Evolutionary conservation across 2,797 vertebrate species (phyloP).

Genomic region (Telmatherina bonti): DNA sequence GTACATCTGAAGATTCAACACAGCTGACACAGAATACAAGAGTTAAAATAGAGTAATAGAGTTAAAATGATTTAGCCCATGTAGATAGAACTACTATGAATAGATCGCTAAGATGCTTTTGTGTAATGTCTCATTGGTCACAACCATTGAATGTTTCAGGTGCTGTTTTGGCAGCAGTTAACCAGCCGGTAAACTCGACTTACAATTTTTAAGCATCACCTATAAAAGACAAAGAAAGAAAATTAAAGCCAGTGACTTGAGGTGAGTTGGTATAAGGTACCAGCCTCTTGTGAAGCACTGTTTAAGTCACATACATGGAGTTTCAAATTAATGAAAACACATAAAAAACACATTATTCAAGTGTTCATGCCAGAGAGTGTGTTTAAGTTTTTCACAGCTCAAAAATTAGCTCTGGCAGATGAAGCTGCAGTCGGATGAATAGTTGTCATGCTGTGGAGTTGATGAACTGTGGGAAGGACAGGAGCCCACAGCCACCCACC

Average conservation of each 20-base stretch:
- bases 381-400: slow-evolving; percentile 75
- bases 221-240: not conserved
- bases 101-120: not conserved
- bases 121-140: not conserved
- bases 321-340: slow-evolving; percentile 21
- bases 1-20: not conserved
- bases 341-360: slow-evolving; percentile 44
- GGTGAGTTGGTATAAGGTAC: not conserved
- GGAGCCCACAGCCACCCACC: slow-evolving; percentile 90
- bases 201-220: not conserved
- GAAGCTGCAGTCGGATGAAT: slow-evolving; percentile 90
- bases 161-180: slow-evolving; percentile 3
- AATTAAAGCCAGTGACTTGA: not conserved
- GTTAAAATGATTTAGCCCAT: not conserved
- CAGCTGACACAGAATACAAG: not conserved
- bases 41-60: no score
- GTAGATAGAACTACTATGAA: not conserved
- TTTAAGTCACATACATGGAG: slow-evolving; percentile 12
- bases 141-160: slow-evolving; percentile 3
- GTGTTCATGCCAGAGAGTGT: slow-evolving; percentile 41
- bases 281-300: slow-evolving; percentile 7
- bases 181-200: slow-evolving; percentile 2
- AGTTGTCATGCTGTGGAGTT: slow-evolving; percentile 97
- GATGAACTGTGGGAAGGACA: slow-evolving; percentile 99
- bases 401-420: slow-evolving; percentile 91